Evolutionary conservation across 2,797 vertebrate species (phyloP).

Genomic region (Rhyacichthys aspro): DNA sequence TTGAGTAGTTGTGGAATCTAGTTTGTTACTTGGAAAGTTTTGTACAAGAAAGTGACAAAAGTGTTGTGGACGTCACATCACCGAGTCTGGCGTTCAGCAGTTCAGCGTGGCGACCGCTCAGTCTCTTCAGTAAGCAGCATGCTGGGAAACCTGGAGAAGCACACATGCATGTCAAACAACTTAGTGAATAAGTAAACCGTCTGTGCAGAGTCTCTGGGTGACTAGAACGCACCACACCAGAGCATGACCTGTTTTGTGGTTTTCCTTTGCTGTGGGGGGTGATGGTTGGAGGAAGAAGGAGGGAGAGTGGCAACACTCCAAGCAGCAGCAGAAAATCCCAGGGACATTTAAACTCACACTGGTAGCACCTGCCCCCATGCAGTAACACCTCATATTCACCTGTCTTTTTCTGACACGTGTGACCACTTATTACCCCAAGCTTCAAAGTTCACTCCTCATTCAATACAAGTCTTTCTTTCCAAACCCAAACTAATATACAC

Average conservation of each 20-base stretch:
- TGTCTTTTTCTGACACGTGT: constrained; percentile 15
- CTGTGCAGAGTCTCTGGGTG: constrained; percentile 52
- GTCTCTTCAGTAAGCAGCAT: constrained; percentile 70
- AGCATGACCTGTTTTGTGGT: constrained; percentile 15
- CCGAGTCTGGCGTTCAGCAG: constrained; percentile 38
- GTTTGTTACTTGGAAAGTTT: background rate
- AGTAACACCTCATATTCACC: background rate
- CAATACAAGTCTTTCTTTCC: constrained; percentile 1
- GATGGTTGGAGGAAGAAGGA: constrained; percentile 9
- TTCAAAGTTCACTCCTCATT: constrained; percentile 14
- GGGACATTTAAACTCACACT: background rate
- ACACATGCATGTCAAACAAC: constrained; percentile 73
- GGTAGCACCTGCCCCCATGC: background rate
- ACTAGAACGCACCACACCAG: constrained; percentile 24
- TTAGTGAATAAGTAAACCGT: constrained; percentile 45
- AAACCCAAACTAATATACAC: constrained; percentile 39
- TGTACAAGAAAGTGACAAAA: no score
- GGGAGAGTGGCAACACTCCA: background rate
- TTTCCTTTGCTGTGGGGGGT: constrained; percentile 21
- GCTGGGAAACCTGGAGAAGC: constrained; percentile 76
- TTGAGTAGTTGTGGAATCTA: background rate
- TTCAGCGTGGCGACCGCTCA: constrained; percentile 22
- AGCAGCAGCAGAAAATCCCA: constrained; percentile 30
- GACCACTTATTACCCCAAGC: background rate
- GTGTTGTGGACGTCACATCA: constrained; percentile 42